Evolutionary conservation across 2,113 vertebrate species (phyloP), one percentile per base, ranked within the genome.

Genomic region (Psilopogon haemacephalus): DNA sequence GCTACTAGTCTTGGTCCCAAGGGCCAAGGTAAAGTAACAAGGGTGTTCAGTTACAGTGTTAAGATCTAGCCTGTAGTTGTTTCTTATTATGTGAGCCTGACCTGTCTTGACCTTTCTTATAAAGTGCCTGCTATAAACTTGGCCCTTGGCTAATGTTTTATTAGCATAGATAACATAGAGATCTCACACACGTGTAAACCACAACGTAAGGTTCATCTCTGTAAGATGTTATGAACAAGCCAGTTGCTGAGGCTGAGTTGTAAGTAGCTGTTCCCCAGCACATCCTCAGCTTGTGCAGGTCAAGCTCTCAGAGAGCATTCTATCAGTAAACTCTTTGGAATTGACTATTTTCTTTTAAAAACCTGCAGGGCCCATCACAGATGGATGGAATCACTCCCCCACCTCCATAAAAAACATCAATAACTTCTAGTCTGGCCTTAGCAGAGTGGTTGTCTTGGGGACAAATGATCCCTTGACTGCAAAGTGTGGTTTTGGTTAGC

Each of bases 61-160:
- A 90, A 96, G 94, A 97, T 96, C 89, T 97, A 88, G 94, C 97
- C 97, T 98, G 96, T 98, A 98, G 98, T 98, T 98, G 97, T 98
- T 98, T 97, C 97, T 98, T 98, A 98, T 98, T 98, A 98, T 98
- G 97, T 97, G 97, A 97, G 95, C 95, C 96, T 98, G 98, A 98
- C 98, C 98, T 97, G 90, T 90, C 75, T 78, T 98, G 97, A 98
- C 98, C 98, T 97, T 94, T 91, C 97, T 97, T 97, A 97, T 84
- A 96, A 96, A 97, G 95, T 95, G 95, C 93, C 95, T 98, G 95
- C 95, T 97, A 92, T 97, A 97, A 96, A 97, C 96, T 97, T 98
- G 93, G 94, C 91, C 86, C 89, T 92, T 97, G 96, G 97, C 97
- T 97, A 98, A 97, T 97, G 97, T 98, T 98, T 98, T 98, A 98